Evolutionary conservation across 2,113 vertebrate genomes (phyloP).

Genomic region (Bungarus multicinctus): DNA sequence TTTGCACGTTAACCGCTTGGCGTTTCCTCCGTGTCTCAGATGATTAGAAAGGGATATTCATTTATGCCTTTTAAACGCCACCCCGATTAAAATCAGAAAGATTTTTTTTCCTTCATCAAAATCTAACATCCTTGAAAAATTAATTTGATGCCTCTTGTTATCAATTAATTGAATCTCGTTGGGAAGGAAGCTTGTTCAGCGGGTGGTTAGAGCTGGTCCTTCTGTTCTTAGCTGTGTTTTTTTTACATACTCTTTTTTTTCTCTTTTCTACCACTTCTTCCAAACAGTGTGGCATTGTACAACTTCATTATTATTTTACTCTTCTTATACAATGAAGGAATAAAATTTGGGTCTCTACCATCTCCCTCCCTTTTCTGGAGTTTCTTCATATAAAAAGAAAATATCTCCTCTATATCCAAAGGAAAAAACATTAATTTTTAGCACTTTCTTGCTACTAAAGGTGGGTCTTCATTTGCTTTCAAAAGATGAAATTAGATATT

Average conservation of each 20-base stretch:
- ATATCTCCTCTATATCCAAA: slow-evolving; percentile 42
- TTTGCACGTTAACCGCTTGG: slow-evolving; percentile 67
- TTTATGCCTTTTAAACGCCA: slow-evolving; percentile 71
- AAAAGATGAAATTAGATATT: slow-evolving; percentile 56
- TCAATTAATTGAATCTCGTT: slow-evolving; percentile 86
- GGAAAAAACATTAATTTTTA: slow-evolving; percentile 46
- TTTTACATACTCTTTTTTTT: slow-evolving; percentile 34
- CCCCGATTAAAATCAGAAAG: slow-evolving; percentile 75
- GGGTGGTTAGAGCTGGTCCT: slow-evolving; percentile 67
- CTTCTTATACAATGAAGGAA: slow-evolving; percentile 64
- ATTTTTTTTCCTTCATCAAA: slow-evolving; percentile 81
- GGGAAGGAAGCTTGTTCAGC: slow-evolving; percentile 71
- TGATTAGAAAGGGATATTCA: slow-evolving; percentile 73
- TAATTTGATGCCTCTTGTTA: slow-evolving; percentile 86
- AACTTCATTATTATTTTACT: slow-evolving; percentile 64
- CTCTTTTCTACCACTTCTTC: slow-evolving; percentile 50
- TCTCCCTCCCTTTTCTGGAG: slow-evolving; percentile 43
- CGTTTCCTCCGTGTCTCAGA: slow-evolving; percentile 65
- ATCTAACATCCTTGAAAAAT: slow-evolving; percentile 85
- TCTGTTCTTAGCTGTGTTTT: slow-evolving; percentile 54
- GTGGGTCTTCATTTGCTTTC: slow-evolving; percentile 50
- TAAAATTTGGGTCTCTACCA: slow-evolving; percentile 52
- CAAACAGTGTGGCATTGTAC: slow-evolving; percentile 61
- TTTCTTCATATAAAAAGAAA: slow-evolving; percentile 43
- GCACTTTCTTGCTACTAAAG: slow-evolving; percentile 45